Conservation (phyloP, 1,140 invertebrate species). For the Camponotus vicinus region DNA sequence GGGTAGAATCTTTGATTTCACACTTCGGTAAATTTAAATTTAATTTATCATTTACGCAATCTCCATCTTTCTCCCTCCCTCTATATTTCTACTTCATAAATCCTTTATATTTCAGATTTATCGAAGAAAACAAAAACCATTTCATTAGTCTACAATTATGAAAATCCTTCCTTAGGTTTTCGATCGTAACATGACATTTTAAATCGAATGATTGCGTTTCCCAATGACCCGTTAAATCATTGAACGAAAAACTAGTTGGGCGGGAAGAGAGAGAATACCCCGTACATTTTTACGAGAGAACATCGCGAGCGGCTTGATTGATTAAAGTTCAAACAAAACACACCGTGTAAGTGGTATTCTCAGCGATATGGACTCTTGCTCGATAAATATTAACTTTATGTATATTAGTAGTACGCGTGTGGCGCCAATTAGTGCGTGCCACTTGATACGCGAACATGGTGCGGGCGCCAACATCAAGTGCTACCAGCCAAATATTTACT, state of each 20-base stretch:
- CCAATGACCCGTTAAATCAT: not conserved
- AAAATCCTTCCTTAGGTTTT: not conserved
- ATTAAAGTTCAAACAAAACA: constrained; percentile 51
- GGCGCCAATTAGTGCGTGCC: constrained; percentile 62
- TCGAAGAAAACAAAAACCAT: not conserved
- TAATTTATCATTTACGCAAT: not conserved
- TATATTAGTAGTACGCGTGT: constrained; percentile 61
- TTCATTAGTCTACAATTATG: not conserved
- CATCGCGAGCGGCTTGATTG: not conserved
- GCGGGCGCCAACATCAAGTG: constrained; percentile 61
- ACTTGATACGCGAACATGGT: constrained; percentile 60
- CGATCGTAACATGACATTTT: not conserved
- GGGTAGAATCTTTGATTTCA: not conserved
- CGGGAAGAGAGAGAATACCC: not conserved
- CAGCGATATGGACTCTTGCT: constrained; percentile 42
- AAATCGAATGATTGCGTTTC: not conserved
- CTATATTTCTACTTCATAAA: not conserved
- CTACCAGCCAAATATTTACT: constrained; percentile 63
- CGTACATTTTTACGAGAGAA: not conserved
- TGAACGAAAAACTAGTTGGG: not conserved
- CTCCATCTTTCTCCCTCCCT: not conserved
- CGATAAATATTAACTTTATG: constrained; percentile 63
- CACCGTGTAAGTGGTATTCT: constrained; percentile 36
- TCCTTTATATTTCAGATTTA: not conserved
- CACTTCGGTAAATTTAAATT: not conserved